Evolutionary conservation across 1,140 invertebrate species (phyloP), one percentile per base, ranked within the genome.

Genomic region (Aphaenogaster ashmeadi): DNA sequence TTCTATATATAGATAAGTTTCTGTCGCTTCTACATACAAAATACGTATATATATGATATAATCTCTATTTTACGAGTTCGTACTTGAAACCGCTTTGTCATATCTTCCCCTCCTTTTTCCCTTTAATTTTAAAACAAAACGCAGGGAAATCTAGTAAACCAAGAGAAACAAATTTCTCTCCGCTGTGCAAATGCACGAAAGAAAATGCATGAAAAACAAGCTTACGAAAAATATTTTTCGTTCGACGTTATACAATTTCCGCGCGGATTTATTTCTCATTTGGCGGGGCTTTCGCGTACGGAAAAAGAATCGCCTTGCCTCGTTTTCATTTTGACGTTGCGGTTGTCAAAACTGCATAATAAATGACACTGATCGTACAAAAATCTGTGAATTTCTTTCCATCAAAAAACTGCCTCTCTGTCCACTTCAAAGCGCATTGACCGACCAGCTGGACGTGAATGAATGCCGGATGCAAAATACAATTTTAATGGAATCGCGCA

Each of bases 301-400:
- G 27, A 36, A 18, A 74, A 47, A 62, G 21, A 27, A 33, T n/a
- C 33, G 44, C 38, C 27, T 64, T 36, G n/a, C 27, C 60, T 66
- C 54, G 67, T 9, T 74, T 72, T 60, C 52, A 74, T 47, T 67
- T 58, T 18, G 3, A 33, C 52, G 36, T 38, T 36, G 54, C 67
- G 47, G 44, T 81, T 81, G n/a, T 60, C 69, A 84, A 75, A 84
- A 84, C 47, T 74, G 52, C 67, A 74, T 83, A 83, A 74, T 83
- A 71, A 81, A 72, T 81, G 66, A 81, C 36, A 56, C 50, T 74
- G 69, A 83, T 83, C 54, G 67, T 27, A 47, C 27, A 60, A 50
- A 84, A 74, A 62, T 74, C 27, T 27, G 38, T 18, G 4, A 44
- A 36, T 44, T 83, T 71, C 27, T 80, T 54, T 38, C 36, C 27